Evolutionary conservation across 2,797 vertebrate species (phyloP).

Genomic region (Hydrolagus colliei): DNA sequence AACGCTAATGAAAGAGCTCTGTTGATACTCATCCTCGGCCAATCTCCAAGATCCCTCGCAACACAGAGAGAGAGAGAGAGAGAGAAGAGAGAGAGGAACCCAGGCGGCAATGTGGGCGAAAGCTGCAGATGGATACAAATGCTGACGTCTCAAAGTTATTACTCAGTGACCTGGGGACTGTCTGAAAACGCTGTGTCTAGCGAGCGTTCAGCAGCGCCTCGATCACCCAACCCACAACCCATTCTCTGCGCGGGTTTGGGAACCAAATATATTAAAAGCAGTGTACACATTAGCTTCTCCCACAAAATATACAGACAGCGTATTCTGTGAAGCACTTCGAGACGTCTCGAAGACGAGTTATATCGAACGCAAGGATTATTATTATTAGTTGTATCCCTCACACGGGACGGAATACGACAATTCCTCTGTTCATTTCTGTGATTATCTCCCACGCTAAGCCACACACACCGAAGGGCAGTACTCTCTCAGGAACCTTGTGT

Average conservation of each 20-base stretch:
- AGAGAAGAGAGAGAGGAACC: neutral
- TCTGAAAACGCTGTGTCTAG: neutral
- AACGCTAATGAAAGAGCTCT: slow-evolving; percentile 18
- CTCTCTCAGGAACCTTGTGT: too few relatives aligned
- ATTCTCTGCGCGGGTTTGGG: neutral
- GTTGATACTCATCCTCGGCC: slow-evolving; percentile 20
- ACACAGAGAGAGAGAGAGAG: neutral
- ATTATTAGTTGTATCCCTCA: too few relatives aligned
- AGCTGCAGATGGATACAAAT: slow-evolving; percentile 17
- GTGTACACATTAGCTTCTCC: neutral
- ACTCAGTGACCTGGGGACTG: slow-evolving; percentile 12
- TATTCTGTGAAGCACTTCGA: too few relatives aligned
- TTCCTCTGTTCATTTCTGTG: too few relatives aligned
- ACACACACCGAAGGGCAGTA: too few relatives aligned
- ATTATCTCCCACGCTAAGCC: too few relatives aligned
- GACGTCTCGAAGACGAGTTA: too few relatives aligned
- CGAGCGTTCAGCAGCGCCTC: neutral
- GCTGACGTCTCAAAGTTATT: slow-evolving; percentile 18
- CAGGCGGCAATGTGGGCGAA: slow-evolving; percentile 1
- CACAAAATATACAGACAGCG: too few relatives aligned
- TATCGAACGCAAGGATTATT: too few relatives aligned
- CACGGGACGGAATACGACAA: too few relatives aligned
- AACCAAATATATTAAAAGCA: neutral
- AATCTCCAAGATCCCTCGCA: slow-evolving; percentile 7
- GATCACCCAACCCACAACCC: neutral